Evolutionary conservation across 2,888 invertebrate species (phyloP), one percentile per base, ranked within the genome.

Genomic region (Ariolimax columbianus): DNA sequence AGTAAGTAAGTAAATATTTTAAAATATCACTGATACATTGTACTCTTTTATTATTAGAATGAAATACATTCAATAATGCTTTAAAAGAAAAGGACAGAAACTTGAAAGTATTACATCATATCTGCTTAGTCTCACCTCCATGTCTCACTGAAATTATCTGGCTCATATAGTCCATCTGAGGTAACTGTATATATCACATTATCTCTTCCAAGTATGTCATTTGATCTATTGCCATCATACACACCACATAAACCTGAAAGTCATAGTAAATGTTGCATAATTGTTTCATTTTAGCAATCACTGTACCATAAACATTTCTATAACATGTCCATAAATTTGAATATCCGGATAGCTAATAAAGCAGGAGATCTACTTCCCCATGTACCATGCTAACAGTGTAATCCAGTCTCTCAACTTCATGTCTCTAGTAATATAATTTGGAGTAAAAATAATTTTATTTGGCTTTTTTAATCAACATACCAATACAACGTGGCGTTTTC

Each of bases 221-320:
- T 87, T 47, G 66, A 73, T 23, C 40, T 80, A 38, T 88, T 79
- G 26, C 88, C 86, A 84, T 89, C 89, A 84, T 87, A 89, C 0
- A 83, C 77, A 66, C 90, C 89, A 86, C 90, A 90, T 30, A 89
- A 75, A 82, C 89, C 89, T 89, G 88, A 47, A 75, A 75, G 14
- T 66, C 33, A 66, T 2, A 66, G 3, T 30, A 66, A 63, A 66
- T 66, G 7, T 66, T 23, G 17, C 7, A 0, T 33, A 30, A 66
- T 11, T 66, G 33, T 7, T 17, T 33, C 30, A 17, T 59, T 59
- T 9, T 23, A 23, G 17, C 23, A 17, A 26, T 26, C 9, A 59
- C 59, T 59, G 23, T 23, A 17, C 23, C 26, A 11, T 11, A 47
- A 14, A 7, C 7, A 14, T 14, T 47, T 47, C 14, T 47, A 47